phyloP scores from a whole-genome alignment of 2,113 vertebrate genomes.

The Desmodus rotundus region DNA sequence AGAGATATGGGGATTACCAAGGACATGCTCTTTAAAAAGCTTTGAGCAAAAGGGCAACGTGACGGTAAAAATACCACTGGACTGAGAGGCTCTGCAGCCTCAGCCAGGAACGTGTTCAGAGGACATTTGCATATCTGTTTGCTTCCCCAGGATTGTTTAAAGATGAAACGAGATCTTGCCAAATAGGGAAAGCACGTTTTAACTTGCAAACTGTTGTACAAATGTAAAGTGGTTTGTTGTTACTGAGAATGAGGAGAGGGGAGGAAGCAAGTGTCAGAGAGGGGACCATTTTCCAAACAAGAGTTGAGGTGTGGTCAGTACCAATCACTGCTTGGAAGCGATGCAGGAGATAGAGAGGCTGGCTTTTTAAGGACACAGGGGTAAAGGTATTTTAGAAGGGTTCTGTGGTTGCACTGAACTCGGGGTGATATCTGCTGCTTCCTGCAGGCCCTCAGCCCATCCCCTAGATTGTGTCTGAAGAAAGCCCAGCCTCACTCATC shows the following conservation, averaged over 20 bases:
- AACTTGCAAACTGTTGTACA: background rate
- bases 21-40: background rate
- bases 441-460: background rate
- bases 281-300: background rate
- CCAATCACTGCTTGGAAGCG: background rate
- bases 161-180: background rate
- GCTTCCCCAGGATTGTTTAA: background rate
- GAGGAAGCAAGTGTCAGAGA: background rate
- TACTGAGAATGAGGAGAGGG: background rate
- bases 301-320: background rate
- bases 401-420: background rate
- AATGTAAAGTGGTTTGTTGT: background rate
- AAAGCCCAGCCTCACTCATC: background rate
- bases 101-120: background rate
- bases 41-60: background rate
- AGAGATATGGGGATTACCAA: background rate
- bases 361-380: background rate
- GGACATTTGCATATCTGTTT: background rate
- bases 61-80: background rate
- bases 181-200: background rate
- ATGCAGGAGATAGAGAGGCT: background rate
- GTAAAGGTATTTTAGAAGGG: background rate
- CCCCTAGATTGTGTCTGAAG: background rate
- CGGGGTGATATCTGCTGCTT: background rate
- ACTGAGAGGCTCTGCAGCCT: background rate